Base-by-base conservation (phyloP, 35 echinoderm and acorn worm genomes). In the Acanthaster planci region DNA sequence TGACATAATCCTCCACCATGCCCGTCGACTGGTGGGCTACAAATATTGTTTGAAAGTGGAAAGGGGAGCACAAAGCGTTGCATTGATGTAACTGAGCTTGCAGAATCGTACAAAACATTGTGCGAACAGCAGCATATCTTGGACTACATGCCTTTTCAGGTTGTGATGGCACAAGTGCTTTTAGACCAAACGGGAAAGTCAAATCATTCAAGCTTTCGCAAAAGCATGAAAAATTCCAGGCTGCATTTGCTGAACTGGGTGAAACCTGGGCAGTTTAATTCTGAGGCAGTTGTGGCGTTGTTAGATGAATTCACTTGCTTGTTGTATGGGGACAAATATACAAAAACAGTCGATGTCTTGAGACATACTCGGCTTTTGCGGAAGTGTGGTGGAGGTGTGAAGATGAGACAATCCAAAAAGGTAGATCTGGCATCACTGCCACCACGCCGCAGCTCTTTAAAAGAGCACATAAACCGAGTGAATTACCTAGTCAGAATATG, bases 221-320 rank as follows among this genome's bases (percentile, higher is more conserved):
- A 52, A 34, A 64, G 52, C 1, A 56, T 16, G 67, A 51, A 1
- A 58, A 40, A 56, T 85, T 37, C 38, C 10, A 19, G 22, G 23
- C 23, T 67, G 39, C 40, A 4, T 58, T 88, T 42, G 42, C 14
- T 9, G 39, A 80, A 27, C 8, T 91, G 44, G 82, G 77, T 26
- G 83, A 92, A 18, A 30, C 21, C 7, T 92, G 90, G 90, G 42
- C 34, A 50, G 84, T 92, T 16, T 52, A n/a, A n/a, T n/a, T n/a
- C n/a, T 39, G 22, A 34, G n/a, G 2, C 60, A 83, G 8, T 15
- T 87, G 18, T 57, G 56, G 21, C 12, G 55, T 21, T 78, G 76
- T n/a, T 87, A 8, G 90, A 87, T 55, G 79, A 76, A 68, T 92
- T 92, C 85, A 92, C 90, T 84, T 92, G 85, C 52, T 0, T 12